Base-by-base conservation (phyloP, 1,140 invertebrate genomes). In the Conus ventricosus region DNA sequence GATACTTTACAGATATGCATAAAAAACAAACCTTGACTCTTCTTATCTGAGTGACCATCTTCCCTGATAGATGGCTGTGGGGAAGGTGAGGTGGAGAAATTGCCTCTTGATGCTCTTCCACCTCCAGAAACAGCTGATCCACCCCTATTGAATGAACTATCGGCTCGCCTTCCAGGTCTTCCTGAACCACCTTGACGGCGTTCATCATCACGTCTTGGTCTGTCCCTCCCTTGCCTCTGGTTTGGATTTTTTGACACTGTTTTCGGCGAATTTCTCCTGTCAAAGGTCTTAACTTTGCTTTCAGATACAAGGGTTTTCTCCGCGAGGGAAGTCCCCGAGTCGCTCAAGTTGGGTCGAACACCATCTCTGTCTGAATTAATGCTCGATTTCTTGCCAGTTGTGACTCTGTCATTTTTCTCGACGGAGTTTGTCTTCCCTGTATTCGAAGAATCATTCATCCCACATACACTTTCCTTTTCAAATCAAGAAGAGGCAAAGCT, bases 331-430 rank as follows among this genome's bases (percentile, higher is more conserved):
- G 80, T 39, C 51, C 54, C n/a, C 17, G 55, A 82, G 84, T 89
- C 89, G 25, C 57, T 90, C 87, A 90, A 90, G 87, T 88, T 90
- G 87, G 87, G 85, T 90, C 87, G 84, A 11, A 27, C 63, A 86
- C 76, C 87, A 86, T 88, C 89, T 85, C 81, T 90, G 82, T 88
- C 87, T 80, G 83, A 53, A 13, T 39, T 78, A 13, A 67, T 67
- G 84, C 51, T 87, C 39, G 85, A 17, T n/a, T 81, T 84, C 55
- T 89, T 89, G 63, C 80, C 60, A 54, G 27, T 60, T 57, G 87
- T 88, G 23, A 27, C 67, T 63, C 78, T 67, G 51, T 84, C 82
- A 87, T 87, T 89, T 87, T 87, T 86, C 23, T 89, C 71, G 27
- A 39, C 15, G 80, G 84, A 27, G 71, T 88, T 89, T 53, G 15